Base-by-base conservation (phyloP, 2,113 vertebrate species). In the Microcebus tavaratra region DNA sequence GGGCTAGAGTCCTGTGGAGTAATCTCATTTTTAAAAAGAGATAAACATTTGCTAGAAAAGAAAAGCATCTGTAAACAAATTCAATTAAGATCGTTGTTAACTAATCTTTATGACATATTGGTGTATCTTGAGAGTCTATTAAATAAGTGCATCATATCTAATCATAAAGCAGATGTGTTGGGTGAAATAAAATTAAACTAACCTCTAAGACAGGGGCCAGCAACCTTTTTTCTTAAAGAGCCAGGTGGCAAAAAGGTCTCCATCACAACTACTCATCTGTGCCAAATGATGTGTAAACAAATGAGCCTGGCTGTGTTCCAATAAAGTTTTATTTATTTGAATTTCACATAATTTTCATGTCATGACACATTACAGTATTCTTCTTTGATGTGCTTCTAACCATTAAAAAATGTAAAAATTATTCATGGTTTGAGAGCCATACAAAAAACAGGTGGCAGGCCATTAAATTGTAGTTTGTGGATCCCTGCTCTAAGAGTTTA, bases 341-440 rank as follows among this genome's bases (percentile, higher is more conserved):
- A 57, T 67, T 91, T 82, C 36, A 68, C 45, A 68, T 31, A 18
- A 92, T 70, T 94, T 90, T 79, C 50, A 79, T 9, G 31, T 36
- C 21, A 82, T 75, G 3, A 88, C 61, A 57, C 34, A 83, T 12
- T 65, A 53, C 36, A 75, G 72, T 45, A 45, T 76, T 92, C 25
- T 94, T 76, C 36, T 91, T 65, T 34, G 61, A 31, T 70, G 45
- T 86, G 81, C 88, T 87, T 67, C 55, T 61, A 68, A 72, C 20
- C n/a, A 59, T 83, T 92, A 42, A 91, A 80, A 94, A 70, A 65
- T 65, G 31, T 29, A 84, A 83, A 97, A 86, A 85, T 36, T 20
- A 79, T 63, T 84, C 72, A 27, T 31, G 78, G 42, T 80, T 84
- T 78, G 36, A 70, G 29, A 67, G 45, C 18, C 65, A 80, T 3